These are phyloP conservation scores for Spea bombifrons DNA, from an alignment of 2,113 vertebrate genomes.

Conservation along the genomic window DNA sequence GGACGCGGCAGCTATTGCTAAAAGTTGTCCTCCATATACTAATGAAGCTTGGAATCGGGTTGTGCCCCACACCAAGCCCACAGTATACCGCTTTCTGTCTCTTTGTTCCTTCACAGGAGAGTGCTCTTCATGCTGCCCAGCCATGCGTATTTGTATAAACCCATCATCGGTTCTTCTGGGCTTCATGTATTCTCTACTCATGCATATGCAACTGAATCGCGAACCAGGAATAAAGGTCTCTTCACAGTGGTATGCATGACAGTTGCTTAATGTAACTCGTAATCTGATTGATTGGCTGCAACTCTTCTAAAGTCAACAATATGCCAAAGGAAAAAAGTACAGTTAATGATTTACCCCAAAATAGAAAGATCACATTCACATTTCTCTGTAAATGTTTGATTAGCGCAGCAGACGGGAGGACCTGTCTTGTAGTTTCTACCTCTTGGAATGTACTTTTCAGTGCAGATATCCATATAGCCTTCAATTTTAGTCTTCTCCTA, in stretches of 20 bases:
- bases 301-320: slow-evolving; percentile 12
- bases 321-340: neutral
- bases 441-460: too few relatives aligned
- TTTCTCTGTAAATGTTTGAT: too few relatives aligned
- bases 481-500: too few relatives aligned
- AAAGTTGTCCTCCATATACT: neutral
- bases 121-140: slow-evolving; percentile 6
- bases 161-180: slow-evolving; percentile 18
- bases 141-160: slow-evolving; percentile 13
- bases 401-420: too few relatives aligned
- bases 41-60: neutral
- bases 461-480: too few relatives aligned
- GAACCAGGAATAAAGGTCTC: slow-evolving; percentile 20
- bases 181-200: slow-evolving; percentile 26
- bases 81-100: neutral
- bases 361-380: neutral
- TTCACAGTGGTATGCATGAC: slow-evolving; percentile 16
- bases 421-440: too few relatives aligned
- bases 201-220: slow-evolving; percentile 36
- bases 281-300: slow-evolving; percentile 33
- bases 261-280: slow-evolving; percentile 11
- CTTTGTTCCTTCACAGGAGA: neutral
- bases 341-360: slow-evolving; percentile 2
- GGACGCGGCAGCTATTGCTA: neutral
- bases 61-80: neutral